Percentiles rank a stretch among this genome's conserved stretches.
Evolutionary conservation across 1,140 invertebrate species (phyloP).

Genomic region (Branchinecta lynchi): DNA sequence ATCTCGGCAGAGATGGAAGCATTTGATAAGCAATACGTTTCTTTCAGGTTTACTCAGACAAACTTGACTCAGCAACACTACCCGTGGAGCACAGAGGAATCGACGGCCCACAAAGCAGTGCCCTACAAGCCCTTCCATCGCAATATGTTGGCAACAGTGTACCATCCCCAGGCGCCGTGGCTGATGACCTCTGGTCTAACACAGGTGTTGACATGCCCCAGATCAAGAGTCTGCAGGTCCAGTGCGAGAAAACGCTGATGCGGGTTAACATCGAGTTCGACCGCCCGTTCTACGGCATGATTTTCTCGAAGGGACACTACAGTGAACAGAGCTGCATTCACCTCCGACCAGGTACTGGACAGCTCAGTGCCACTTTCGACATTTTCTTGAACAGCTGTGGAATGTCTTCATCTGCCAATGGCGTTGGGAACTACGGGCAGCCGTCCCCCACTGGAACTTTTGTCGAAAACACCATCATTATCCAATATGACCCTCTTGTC

Average conservation of each 20-base stretch:
- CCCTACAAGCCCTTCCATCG: not conserved
- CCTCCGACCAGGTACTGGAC: conserved; percentile 69
- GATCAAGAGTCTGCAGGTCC: conserved; percentile 79
- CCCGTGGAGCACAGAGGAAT: conserved; percentile 58
- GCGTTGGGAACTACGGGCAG: conserved; percentile 37
- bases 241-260: conserved; percentile 91
- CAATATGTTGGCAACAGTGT: conserved; percentile 23
- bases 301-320: conserved; percentile 71
- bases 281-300: conserved; percentile 85
- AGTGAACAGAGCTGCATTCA: conserved; percentile 81
- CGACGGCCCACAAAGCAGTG: conserved; percentile 44
- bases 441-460: conserved; percentile 76
- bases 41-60: not conserved
- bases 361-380: conserved; percentile 75
- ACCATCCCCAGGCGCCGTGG: conserved; percentile 21
- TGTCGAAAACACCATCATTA: conserved; percentile 86
- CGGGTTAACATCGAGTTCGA: conserved; percentile 86
- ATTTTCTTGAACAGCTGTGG: conserved; percentile 81
- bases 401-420: conserved; percentile 67
- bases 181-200: conserved; percentile 62
- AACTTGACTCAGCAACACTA: conserved; percentile 54
- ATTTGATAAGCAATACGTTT: not conserved
- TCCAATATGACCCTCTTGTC: conserved; percentile 85
- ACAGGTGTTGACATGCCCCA: conserved; percentile 64
- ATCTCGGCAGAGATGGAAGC: too few relatives aligned